Conservation (phyloP, 2,888 invertebrate species). For the Asteroscopus sphinx region DNA sequence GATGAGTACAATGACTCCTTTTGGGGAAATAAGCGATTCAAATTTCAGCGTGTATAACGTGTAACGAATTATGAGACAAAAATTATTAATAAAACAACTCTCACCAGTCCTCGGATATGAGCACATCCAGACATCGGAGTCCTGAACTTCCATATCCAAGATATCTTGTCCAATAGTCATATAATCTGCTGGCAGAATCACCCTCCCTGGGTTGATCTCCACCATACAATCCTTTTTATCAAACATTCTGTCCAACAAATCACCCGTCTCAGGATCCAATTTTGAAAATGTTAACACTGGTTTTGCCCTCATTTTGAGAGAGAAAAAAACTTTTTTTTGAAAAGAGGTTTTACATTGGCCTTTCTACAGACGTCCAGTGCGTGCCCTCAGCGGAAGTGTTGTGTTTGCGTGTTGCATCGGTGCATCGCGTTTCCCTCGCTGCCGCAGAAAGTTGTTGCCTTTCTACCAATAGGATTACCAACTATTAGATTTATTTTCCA, state of each 20-base stretch:
- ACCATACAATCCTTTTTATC: slow-evolving; percentile 92
- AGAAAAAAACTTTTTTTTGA: slow-evolving; percentile 24
- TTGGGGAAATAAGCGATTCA: no score
- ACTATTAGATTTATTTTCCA: slow-evolving; percentile 17
- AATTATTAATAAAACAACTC: slow-evolving; percentile 46
- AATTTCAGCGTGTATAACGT: no score
- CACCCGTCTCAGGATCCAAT: slow-evolving; percentile 89
- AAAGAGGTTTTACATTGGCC: slow-evolving; percentile 15
- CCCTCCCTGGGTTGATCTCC: slow-evolving; percentile 93
- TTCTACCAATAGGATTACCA: slow-evolving; percentile 63
- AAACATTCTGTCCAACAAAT: slow-evolving; percentile 91
- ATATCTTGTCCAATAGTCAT: slow-evolving; percentile 92
- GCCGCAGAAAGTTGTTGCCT: slow-evolving; percentile 67
- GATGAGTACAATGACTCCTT: no score
- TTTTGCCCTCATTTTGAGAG: slow-evolving; percentile 76
- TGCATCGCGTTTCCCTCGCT: slow-evolving; percentile 69
- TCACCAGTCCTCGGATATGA: slow-evolving; percentile 97
- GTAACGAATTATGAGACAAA: no score
- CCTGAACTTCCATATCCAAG: slow-evolving; percentile 92
- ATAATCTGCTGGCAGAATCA: slow-evolving; percentile 92
- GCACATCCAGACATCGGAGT: slow-evolving; percentile 95
- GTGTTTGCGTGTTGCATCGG: slow-evolving; percentile 70
- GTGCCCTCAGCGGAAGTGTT: slow-evolving; percentile 65
- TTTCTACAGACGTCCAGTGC: slow-evolving; percentile 50
- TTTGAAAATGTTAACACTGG: slow-evolving; percentile 88